Evolutionary conservation across 2,888 invertebrate genomes (phyloP), one percentile per base, ranked within the genome.

Genomic region (Chelonus formosanus): DNA sequence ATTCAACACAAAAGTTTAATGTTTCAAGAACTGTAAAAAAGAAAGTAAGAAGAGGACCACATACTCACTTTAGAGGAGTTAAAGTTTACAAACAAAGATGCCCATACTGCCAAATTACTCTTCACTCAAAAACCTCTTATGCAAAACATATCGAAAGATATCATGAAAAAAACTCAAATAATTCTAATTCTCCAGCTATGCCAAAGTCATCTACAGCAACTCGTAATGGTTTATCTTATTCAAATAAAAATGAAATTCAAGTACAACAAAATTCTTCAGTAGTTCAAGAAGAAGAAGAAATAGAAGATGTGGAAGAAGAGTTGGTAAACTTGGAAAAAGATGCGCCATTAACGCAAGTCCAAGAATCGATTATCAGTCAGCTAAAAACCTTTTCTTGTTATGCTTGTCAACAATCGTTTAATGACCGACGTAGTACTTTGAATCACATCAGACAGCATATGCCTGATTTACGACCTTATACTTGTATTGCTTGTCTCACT

Each of bases 321-420:
- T 59, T 80, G 48, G 69, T 73, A 34, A 80, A 73, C 34, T 65
- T 80, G 67, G 78, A 82, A 10, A 77, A 77, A 4, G 81, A 81
- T 4, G 70, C 78, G 0, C 78, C 81, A 0, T 63, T 84, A 5
- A 82, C 81, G 0, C 77, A 78, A n/a, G 79, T 82, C 31, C 84
- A 84, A 59, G 79, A 81, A 36, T 80, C 77, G n/a, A 81, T 84
- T 43, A 84, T 84, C 60, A 78, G 83, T 40, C 84, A 84, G 59
- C 61, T 84, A 44, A 84, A 84, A 63, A 84, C 84, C 0, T 84
- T 79, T 57, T 80, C 81, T 0, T 84, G 84, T 63, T 83, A 82
- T 63, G 67, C 79, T 0, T 84, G 84, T 40, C 73, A 79, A 4
- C 71, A 78, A 60, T 71, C 62, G 0, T 84, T 84, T 58, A 65